Evolutionary conservation across 2,888 invertebrate genomes (phyloP), one percentile per base, ranked within the genome.

Genomic region (Ctena decussata): DNA sequence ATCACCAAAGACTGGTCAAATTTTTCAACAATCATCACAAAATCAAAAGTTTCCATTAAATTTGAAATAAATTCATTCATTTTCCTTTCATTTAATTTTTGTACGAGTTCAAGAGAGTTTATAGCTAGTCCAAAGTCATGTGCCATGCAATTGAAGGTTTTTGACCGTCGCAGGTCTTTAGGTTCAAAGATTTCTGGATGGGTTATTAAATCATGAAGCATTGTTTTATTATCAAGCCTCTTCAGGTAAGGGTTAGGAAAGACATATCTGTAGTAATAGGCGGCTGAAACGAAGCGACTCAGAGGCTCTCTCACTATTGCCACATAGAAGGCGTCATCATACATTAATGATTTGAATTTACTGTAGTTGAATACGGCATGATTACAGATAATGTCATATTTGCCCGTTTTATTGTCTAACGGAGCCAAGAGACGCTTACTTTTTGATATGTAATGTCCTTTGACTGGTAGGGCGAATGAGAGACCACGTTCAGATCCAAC

Each of bases 1-100:
- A 80, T 57, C 11, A 80, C 37, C 12, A 80, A 69, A 32, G 80
- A 80, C 39, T 79, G 72, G 21, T 79, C 72, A 72, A 79, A 53
- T 21, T 41, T 15, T 72, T 79, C 79, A 5, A 57, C 72, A 35
- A 72, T 27, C 57, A 79, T 71, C 21, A 79, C 79, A 41, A 79
- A 21, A 32, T 71, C 37, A 24, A 79, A 79, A 35, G 18, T 79
- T 8, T 57, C 24, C 30, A 6, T 32, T 8, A 72, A 2, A n/a
- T 79, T 30, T 44, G 71, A n/a, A 12, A 79, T n/a, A 39, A 72
- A 79, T 27, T 27, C 15, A 0, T 32, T 12, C n/a, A 77, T 15
- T 0, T 11, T 27, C 2, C 24, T 41, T 35, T 44, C 30, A 32
- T 0, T 39, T 6, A 44, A 18, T n/a, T 74, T 65, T 12, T 18